Conservation (phyloP, 2,888 invertebrate species). For the Pterostichus niger region DNA sequence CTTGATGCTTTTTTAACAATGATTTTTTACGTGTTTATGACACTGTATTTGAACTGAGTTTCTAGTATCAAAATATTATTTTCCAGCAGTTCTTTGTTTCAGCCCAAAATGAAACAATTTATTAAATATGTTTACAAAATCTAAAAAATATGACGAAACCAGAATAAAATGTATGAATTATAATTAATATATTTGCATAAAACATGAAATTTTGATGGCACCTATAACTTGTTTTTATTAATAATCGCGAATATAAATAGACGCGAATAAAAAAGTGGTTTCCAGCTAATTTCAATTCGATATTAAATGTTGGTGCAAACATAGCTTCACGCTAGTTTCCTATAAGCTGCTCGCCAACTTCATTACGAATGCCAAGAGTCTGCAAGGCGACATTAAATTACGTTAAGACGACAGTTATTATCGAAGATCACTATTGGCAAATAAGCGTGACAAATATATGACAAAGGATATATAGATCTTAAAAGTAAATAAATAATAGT, state of each 20-base stretch:
- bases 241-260: conserved; percentile 47
- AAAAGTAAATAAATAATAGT: conserved; percentile 42
- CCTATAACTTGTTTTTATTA: conserved; percentile 50
- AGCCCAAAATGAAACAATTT: conserved; percentile 29
- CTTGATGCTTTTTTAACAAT: conserved; percentile 25
- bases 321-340: conserved; percentile 44
- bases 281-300: conserved; percentile 33
- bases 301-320: conserved; percentile 12
- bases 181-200: conserved; percentile 48
- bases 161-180: conserved; percentile 41
- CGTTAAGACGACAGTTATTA: conserved; percentile 35
- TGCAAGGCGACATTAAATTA: conserved; percentile 32
- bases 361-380: conserved; percentile 45
- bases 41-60: conserved; percentile 9
- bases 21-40: conserved; percentile 22
- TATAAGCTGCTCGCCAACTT: conserved; percentile 35
- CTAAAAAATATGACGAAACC: conserved; percentile 26
- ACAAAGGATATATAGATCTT: conserved; percentile 49
- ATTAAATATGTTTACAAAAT: conserved; percentile 39
- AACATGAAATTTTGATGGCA: conserved; percentile 48
- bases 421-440: conserved; percentile 51
- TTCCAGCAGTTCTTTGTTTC: conserved; percentile 1
- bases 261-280: conserved; percentile 49
- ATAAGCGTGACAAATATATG: conserved; percentile 35
- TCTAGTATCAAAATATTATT: background rate